These are phyloP conservation scores for Drosophila parvula DNA, from an alignment of 1,140 invertebrate species.

Conservation along the genomic window DNA sequence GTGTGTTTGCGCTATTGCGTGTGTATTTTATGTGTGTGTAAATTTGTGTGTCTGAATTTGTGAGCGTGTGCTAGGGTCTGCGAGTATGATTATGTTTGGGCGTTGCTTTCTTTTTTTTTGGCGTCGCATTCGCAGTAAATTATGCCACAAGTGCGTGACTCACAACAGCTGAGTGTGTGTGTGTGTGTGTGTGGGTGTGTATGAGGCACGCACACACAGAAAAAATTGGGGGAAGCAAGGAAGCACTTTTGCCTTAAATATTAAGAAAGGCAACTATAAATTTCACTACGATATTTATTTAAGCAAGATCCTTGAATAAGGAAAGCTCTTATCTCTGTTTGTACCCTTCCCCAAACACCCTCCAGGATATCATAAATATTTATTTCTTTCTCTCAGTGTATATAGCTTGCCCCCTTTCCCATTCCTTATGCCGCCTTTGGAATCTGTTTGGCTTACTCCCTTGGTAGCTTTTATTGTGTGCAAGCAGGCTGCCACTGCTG, in stretches of 20 bases:
- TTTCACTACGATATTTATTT: no score
- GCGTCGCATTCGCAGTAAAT: slow-evolving; percentile 61
- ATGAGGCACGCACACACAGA: neutral
- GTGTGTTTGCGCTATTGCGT: neutral
- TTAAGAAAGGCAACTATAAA: neutral
- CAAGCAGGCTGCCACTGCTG: slow-evolving; percentile 33
- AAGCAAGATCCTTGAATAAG: no score
- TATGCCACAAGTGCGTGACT: slow-evolving; percentile 75
- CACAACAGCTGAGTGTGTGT: slow-evolving; percentile 23
- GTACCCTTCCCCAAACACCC: no score
- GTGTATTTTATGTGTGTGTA: neutral
- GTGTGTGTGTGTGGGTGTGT: neutral
- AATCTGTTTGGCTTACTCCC: slow-evolving; percentile 20
- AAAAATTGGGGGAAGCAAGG: neutral
- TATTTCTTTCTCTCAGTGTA: neutral
- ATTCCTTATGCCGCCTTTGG: neutral
- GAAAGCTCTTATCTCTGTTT: no score
- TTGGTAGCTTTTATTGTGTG: slow-evolving; percentile 56
- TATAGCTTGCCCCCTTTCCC: neutral
- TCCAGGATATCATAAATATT: no score
- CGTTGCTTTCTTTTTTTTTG: slow-evolving; percentile 35
- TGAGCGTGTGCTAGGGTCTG: neutral
- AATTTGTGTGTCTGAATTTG: neutral
- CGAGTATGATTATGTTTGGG: slow-evolving; percentile 20
- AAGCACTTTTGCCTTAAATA: no score